Base-by-base conservation (phyloP, 2,113 vertebrate species). In the Oncorhynchus masou region DNA sequence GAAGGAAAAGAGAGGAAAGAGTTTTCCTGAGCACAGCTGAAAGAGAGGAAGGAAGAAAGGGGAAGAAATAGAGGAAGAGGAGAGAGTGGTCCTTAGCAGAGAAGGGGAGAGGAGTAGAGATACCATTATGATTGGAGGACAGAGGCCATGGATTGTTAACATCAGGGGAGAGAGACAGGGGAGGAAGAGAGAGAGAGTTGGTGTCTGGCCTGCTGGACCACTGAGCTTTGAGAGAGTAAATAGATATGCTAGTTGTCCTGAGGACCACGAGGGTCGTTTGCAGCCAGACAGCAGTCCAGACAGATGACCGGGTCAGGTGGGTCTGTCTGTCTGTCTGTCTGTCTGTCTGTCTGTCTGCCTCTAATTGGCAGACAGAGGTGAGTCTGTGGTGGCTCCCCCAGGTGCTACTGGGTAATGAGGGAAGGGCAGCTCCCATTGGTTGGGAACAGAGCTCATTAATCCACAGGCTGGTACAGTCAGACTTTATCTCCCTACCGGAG, bases 321-420 rank as follows among this genome's bases (percentile, higher is more conserved):
- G 71, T 64, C 75, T 82, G 80, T 79, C 83, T 75, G 27, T 81
- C 74, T 80, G 27, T 82, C 74, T 80, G 27, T 82, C 79, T 75
- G 78, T 79, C 83, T 75, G 27, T 81, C 74, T 80, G 27, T 82
- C 74, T 80, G 27, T 82, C 79, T 75, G 78, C 39, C 39, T 45
- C 39, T 88, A 92, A 92, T 88, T 90, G 90, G 88, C 84, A 34
- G 34, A 34, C 70, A 22, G 73, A 88, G 89, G 79, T 82, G 78
- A 88, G 79, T 75, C 85, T 82, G 79, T 80, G 80, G 70, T 76
- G 85, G 77, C 9, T 84, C 81, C 82, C 87, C 73, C 24, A 74
- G 85, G 80, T 76, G 69, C 3, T n/a, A 81, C 80, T 81, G 70
- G 51, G 70, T 87, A 91, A 90, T 87, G 79, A 93, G 87, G 79